Base-by-base conservation (phyloP, 1,140 invertebrate species). In the Tenebrio molitor region DNA sequence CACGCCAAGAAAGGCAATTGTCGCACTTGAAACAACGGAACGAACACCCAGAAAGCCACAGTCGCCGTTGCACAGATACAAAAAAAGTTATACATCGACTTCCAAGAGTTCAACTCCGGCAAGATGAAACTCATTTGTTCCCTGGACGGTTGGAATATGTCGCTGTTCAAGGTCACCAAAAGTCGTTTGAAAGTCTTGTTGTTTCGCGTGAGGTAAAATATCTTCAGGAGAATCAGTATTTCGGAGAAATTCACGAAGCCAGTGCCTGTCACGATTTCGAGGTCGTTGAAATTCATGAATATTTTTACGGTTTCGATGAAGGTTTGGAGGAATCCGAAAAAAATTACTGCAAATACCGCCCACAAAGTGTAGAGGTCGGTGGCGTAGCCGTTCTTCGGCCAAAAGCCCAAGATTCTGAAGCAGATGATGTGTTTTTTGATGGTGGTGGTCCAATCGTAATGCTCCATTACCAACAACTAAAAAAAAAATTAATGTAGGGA, bases 241-340 rank as follows among this genome's bases (percentile, higher is more conserved):
- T 41, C 36, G 12, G 36, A 41, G 12, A 41, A 10, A 10, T 6
- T 8, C 12, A 41, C 3, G 12, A 41, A 41, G 7, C 7, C 36
- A 41, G 36, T 41, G 7, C 12, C 12, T 41, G 36, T 41, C 12
- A 41, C 36, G 6, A 41, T 12, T 5, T 41, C 36, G 7, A 41
- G 36, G 12, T 41, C 36, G n/a, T 41, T 41, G 3, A 41, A 41
- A 41, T 41, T 41, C n/a, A n/a, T n/a, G n/a, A n/a, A n/a, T n/a
- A n/a, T n/a, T n/a, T n/a, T n/a, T n/a, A n/a, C n/a, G n/a, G n/a
- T n/a, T n/a, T n/a, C n/a, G n/a, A n/a, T n/a, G n/a, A n/a, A n/a
- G n/a, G n/a, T n/a, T n/a, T n/a, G n/a, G n/a, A n/a, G n/a, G n/a
- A n/a, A n/a, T n/a, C n/a, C n/a, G n/a, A n/a, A n/a, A n/a, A n/a